A percentile compares a stretch with the other conserved stretches of the same genome.
Conservation (phyloP, 1,140 invertebrate genomes). For the Spodoptera frugiperda region DNA sequence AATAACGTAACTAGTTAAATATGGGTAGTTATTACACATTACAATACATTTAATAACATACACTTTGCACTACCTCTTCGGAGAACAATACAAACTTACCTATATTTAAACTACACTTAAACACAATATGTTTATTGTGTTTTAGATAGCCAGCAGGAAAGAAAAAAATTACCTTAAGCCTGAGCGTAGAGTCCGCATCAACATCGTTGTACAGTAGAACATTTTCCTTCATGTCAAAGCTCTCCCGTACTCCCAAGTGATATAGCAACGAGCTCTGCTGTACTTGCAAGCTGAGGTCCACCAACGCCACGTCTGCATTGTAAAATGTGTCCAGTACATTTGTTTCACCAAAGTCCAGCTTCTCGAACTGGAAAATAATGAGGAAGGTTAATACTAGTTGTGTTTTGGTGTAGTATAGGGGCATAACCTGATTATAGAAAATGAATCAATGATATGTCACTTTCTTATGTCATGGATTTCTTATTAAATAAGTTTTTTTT, state of each 20-base stretch:
- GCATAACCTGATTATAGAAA: not conserved
- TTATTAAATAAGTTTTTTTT: too few species aligned
- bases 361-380: conserved; percentile 90
- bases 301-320: conserved; percentile 98
- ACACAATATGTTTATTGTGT: too few species aligned
- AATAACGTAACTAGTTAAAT: too few species aligned
- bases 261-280: conserved; percentile 98
- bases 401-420: not conserved
- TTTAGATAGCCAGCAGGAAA: too few species aligned
- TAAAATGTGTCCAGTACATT: conserved; percentile 96
- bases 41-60: too few species aligned
- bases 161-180: conserved; percentile 90
- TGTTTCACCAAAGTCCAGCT: conserved; percentile 94
- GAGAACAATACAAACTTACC: too few species aligned
- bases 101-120: too few species aligned
- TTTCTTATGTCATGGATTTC: too few species aligned
- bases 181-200: conserved; percentile 94
- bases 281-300: conserved; percentile 96
- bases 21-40: too few species aligned
- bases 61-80: too few species aligned
- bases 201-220: conserved; percentile 97
- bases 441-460: too few species aligned
- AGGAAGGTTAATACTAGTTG: not conserved
- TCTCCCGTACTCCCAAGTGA: conserved; percentile 98
- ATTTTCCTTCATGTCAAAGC: conserved; percentile 99